Percentiles rank a stretch among this genome's conserved stretches.
These are phyloP conservation scores for Eurystomus glaucurus DNA, from an alignment of 2,797 vertebrate species.

Conservation along the genomic window DNA sequence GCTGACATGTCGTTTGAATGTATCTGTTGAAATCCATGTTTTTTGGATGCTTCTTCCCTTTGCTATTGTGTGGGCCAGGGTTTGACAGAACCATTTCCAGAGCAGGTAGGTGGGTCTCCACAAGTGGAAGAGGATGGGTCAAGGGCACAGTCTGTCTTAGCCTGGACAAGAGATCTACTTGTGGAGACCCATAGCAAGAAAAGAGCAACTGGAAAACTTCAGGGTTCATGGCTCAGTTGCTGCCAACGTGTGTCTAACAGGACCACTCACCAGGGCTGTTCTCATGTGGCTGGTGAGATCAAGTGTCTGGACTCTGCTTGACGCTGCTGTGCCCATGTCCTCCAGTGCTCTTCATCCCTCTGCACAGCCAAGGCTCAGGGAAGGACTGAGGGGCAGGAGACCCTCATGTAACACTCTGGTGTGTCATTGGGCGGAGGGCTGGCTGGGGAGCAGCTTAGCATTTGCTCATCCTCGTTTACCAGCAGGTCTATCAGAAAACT, in stretches of 20 bases:
- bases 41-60: background rate
- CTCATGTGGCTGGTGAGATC: background rate
- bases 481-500: background rate
- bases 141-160: background rate
- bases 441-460: background rate
- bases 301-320: background rate
- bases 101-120: background rate
- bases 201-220: background rate
- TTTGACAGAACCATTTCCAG: background rate
- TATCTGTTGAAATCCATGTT: background rate
- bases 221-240: background rate
- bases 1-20: background rate
- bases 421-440: accelerated
- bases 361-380: background rate
- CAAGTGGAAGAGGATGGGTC: background rate
- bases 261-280: background rate
- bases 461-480: too few relatives aligned
- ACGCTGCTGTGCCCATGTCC: background rate
- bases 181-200: accelerated
- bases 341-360: background rate
- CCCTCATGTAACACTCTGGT: accelerated
- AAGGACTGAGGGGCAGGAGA: background rate
- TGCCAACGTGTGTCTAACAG: background rate
- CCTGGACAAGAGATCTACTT: background rate
- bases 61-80: accelerated